phyloP scores from a whole-genome alignment of 2,888 invertebrate genomes.

The Pachliopta kotzebuea region DNA sequence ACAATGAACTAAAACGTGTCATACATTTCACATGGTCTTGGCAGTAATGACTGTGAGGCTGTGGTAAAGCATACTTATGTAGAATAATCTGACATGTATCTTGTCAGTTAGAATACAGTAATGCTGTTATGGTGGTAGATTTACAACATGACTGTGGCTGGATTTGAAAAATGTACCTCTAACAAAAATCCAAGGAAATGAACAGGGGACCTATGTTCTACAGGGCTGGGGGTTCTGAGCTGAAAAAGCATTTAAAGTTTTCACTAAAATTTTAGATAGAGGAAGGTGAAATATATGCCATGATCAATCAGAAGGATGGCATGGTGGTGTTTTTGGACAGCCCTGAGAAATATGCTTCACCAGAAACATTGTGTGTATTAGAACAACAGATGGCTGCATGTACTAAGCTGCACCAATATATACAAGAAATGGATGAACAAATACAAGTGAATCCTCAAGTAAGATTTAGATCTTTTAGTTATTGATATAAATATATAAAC shows the following conservation, averaged over 20 bases:
- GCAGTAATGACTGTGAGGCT: too few species aligned
- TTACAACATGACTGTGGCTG: too few species aligned
- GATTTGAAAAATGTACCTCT: too few species aligned
- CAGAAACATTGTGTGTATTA: slow-evolving; percentile 91
- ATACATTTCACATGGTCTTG: too few species aligned
- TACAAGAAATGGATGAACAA: slow-evolving; percentile 96
- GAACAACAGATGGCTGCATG: slow-evolving; percentile 93
- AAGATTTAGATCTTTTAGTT: slow-evolving; percentile 11
- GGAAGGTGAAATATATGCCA: slow-evolving; percentile 97
- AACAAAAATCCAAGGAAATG: too few species aligned
- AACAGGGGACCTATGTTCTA: too few species aligned
- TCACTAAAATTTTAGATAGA: slow-evolving; percentile 86
- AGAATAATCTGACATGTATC: too few species aligned
- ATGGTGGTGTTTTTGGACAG: slow-evolving; percentile 98
- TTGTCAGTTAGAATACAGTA: too few species aligned
- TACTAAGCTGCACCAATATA: slow-evolving; percentile 93
- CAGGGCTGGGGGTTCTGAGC: too few species aligned
- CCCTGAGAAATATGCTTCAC: slow-evolving; percentile 96
- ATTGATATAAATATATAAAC: not conserved
- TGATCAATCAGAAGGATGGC: slow-evolving; percentile 98
- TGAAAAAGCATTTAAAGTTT: not conserved
- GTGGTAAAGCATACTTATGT: too few species aligned
- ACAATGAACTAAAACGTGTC: not conserved
- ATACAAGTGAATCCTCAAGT: slow-evolving; percentile 94
- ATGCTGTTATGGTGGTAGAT: too few species aligned